Evolutionary conservation across 2,797 vertebrate species (phyloP).

Genomic region (Telmatherina bonti): DNA sequence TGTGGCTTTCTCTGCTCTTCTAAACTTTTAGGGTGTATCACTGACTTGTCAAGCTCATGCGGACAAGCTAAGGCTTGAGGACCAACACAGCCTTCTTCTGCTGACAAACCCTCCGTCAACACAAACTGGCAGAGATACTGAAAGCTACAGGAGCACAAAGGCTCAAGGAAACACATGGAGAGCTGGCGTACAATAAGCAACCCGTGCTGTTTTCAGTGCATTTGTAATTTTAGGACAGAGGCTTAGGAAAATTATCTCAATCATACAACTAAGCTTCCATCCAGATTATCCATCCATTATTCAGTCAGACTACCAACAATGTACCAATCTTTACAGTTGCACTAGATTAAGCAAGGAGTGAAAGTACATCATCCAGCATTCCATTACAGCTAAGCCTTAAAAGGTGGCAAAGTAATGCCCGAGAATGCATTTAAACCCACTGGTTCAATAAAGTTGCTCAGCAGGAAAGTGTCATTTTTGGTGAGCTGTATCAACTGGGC

Average conservation of each 20-base stretch:
- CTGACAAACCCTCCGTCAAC: conserved; percentile 55
- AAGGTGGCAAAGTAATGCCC: conserved; percentile 14
- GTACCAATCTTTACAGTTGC: conserved; percentile 29
- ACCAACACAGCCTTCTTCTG: conserved; percentile 56
- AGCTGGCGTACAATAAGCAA: conserved; percentile 21
- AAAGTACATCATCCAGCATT: conserved; percentile 12
- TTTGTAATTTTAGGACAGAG: conserved; percentile 33
- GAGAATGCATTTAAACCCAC: conserved; percentile 13
- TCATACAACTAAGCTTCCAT: conserved; percentile 36
- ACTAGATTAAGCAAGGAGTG: conserved; percentile 44
- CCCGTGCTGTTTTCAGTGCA: conserved; percentile 12
- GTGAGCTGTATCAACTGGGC: conserved; percentile 21
- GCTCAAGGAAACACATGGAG: conserved; percentile 27
- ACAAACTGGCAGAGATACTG: conserved; percentile 24
- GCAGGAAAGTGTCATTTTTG: conserved; percentile 15
- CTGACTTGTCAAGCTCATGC: conserved; percentile 31
- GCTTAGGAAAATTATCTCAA: conserved; percentile 39
- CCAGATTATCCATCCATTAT: conserved; percentile 53
- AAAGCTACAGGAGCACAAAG: conserved; percentile 29
- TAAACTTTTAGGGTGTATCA: conserved; percentile 21
- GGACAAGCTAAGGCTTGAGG: conserved; percentile 62
- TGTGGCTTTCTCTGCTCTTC: conserved; percentile 8
- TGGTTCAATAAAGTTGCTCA: conserved; percentile 13
- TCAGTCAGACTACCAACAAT: conserved; percentile 50
- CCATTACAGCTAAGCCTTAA: conserved; percentile 18